Evolutionary conservation across 2,888 invertebrate genomes (phyloP).

Genomic region (Doris montereyensis): DNA sequence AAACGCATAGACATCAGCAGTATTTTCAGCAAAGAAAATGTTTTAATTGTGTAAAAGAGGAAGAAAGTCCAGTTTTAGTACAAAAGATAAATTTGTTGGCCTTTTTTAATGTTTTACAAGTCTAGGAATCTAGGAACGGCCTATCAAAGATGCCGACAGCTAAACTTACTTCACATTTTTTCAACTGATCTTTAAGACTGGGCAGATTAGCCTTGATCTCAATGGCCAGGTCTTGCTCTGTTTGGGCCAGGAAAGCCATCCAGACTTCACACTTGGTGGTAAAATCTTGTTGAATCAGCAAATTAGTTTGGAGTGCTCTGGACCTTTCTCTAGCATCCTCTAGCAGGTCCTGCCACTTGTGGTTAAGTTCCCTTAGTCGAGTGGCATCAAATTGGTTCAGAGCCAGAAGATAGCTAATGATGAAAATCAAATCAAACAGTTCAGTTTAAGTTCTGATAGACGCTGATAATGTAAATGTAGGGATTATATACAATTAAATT

Average conservation of each 20-base stretch:
- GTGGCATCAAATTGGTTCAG: constrained; percentile 57
- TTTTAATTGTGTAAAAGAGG: no score
- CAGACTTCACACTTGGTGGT: constrained; percentile 68
- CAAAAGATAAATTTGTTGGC: background rate
- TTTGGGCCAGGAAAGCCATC: constrained; percentile 68
- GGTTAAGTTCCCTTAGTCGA: constrained; percentile 63
- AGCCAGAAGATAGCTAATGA: constrained; percentile 57
- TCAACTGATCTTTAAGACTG: constrained; percentile 64
- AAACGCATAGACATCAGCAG: no score
- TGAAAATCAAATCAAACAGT: no score
- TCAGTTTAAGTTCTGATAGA: no score
- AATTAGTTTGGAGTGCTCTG: constrained; percentile 59
- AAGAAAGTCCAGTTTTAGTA: background rate
- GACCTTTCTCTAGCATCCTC: constrained; percentile 57
- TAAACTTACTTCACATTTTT: constrained; percentile 65
- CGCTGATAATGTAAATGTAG: no score
- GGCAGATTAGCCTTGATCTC: constrained; percentile 65
- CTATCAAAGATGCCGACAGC: no score
- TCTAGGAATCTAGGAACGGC: background rate
- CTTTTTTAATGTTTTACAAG: background rate
- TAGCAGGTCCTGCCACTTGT: constrained; percentile 62
- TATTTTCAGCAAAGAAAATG: no score
- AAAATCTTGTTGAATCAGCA: constrained; percentile 68
- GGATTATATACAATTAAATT: no score
- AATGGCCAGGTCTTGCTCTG: constrained; percentile 64